These are phyloP conservation scores for Micropoecilia bifurca DNA, from an alignment of 2,797 vertebrate genomes.

Conservation along the genomic window DNA sequence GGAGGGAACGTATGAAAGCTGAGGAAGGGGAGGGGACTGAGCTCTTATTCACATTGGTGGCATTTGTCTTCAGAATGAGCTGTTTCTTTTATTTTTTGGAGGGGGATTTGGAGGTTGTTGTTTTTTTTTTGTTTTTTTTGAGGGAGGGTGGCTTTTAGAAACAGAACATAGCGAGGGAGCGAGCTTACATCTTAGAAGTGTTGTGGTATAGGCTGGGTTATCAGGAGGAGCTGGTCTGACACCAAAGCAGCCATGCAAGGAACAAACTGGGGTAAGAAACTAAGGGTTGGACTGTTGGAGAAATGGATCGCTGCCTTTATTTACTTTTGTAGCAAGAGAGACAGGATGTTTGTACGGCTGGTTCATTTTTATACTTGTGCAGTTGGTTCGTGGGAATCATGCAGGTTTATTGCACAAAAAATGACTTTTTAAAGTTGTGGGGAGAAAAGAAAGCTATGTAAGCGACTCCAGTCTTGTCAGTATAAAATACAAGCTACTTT, in stretches of 20 bases:
- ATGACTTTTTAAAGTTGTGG: neutral
- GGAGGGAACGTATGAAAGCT: slow-evolving; percentile 23
- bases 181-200: slow-evolving; percentile 13
- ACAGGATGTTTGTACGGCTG: slow-evolving; percentile 6
- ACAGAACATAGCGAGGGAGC: slow-evolving; percentile 27
- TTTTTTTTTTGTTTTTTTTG: slow-evolving; percentile 30
- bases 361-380: neutral
- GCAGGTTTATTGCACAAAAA: neutral
- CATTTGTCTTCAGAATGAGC: slow-evolving; percentile 63
- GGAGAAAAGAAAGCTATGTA: neutral
- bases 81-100: slow-evolving; percentile 28
- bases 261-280: slow-evolving; percentile 63
- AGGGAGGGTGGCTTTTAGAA: slow-evolving; percentile 52
- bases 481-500: neutral
- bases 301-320: slow-evolving; percentile 35
- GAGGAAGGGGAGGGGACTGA: slow-evolving; percentile 65
- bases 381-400: neutral
- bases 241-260: slow-evolving; percentile 59
- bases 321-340: slow-evolving; percentile 9
- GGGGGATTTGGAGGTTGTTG: slow-evolving; percentile 27
- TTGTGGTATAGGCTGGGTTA: slow-evolving; percentile 41
- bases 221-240: slow-evolving; percentile 36
- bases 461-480: too few relatives aligned
- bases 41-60: slow-evolving; percentile 66
- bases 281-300: slow-evolving; percentile 2